Conservation (phyloP, 1,140 invertebrate genomes). For the Zaprionus ornatus region DNA sequence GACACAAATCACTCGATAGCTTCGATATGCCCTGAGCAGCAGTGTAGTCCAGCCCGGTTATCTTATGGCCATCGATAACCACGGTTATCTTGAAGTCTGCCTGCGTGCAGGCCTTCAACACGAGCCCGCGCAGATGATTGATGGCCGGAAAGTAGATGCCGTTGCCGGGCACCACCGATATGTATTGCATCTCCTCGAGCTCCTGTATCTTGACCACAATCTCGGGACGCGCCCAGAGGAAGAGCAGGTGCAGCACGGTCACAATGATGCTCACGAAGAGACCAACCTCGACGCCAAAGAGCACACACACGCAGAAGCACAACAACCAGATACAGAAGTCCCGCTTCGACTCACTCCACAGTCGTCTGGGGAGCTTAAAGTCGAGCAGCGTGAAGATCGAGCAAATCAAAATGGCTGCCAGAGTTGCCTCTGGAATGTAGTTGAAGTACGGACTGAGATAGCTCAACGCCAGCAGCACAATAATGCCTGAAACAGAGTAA, state of each 20-base stretch:
- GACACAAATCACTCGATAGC: slow-evolving; percentile 68
- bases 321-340: slow-evolving; percentile 88
- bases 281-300: slow-evolving; percentile 93
- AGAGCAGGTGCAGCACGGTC: slow-evolving; percentile 92
- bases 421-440: slow-evolving; percentile 91
- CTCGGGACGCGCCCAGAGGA: slow-evolving; percentile 91
- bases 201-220: slow-evolving; percentile 87
- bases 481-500: slow-evolving; percentile 81
- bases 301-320: slow-evolving; percentile 91
- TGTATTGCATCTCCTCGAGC: slow-evolving; percentile 84
- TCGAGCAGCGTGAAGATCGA: slow-evolving; percentile 85
- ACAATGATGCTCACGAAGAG: slow-evolving; percentile 94
- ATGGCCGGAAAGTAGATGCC: slow-evolving; percentile 88
- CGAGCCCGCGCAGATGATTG: slow-evolving; percentile 85
- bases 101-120: slow-evolving; percentile 84
- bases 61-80: slow-evolving; percentile 86
- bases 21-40: slow-evolving; percentile 84
- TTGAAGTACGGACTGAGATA: slow-evolving; percentile 93
- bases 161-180: slow-evolving; percentile 86
- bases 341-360: slow-evolving; percentile 90
- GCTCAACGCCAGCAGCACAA: slow-evolving; percentile 86
- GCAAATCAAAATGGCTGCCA: slow-evolving; percentile 90
- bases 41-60: slow-evolving; percentile 87
- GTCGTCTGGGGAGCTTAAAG: slow-evolving; percentile 87
- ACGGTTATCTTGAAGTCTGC: slow-evolving; percentile 84